A percentile compares a stretch with the other conserved stretches of the same genome.
Conservation (phyloP, 2,113 vertebrate genomes). For the Sebastes fasciatus region DNA sequence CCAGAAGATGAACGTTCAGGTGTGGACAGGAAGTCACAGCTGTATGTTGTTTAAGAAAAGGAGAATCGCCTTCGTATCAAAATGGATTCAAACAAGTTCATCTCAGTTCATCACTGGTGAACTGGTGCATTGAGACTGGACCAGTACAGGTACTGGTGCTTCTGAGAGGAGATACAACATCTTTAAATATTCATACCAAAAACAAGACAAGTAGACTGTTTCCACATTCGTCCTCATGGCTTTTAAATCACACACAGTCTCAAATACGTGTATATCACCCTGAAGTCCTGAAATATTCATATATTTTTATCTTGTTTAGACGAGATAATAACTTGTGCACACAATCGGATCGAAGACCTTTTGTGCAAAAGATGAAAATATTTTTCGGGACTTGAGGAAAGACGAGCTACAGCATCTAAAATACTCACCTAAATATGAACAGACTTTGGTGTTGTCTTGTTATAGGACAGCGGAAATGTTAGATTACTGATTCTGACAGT, state of each 20-base stretch:
- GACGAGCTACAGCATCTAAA: background rate
- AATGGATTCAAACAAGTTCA: no score
- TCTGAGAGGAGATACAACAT: background rate
- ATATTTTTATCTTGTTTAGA: background rate
- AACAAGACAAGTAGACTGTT: no score
- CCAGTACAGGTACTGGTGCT: no score
- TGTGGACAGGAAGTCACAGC: background rate
- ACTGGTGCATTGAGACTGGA: no score
- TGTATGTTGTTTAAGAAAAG: background rate
- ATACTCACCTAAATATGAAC: background rate
- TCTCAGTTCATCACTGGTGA: no score
- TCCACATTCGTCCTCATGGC: background rate
- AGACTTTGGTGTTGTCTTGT: background rate
- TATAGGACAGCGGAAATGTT: no score
- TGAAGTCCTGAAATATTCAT: background rate
- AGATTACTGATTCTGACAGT: no score
- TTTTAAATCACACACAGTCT: background rate
- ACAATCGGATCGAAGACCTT: background rate
- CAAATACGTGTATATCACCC: background rate
- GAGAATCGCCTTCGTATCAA: background rate
- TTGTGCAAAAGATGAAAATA: background rate
- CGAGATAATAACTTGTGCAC: background rate
- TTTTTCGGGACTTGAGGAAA: background rate
- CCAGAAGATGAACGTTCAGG: background rate
- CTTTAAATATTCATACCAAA: background rate